phyloP scores from a whole-genome alignment of 2,797 vertebrate species.

The Eulemur albifrons region DNA sequence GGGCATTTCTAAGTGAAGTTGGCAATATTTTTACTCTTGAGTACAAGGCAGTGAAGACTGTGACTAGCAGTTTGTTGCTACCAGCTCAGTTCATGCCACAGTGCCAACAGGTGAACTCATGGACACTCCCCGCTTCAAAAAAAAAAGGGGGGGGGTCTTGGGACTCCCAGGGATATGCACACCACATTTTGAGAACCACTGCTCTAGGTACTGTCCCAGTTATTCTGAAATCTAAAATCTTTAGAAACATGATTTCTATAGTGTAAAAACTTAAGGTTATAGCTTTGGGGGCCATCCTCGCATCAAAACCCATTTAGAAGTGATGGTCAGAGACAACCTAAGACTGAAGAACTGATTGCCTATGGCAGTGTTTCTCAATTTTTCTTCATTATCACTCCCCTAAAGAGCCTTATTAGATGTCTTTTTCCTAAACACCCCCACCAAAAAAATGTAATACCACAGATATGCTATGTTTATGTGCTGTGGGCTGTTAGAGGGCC shows the following conservation, averaged over 20 bases:
- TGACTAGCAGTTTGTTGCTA: background rate
- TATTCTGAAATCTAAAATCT: background rate
- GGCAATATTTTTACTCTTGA: background rate
- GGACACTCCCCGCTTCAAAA: background rate
- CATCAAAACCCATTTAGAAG: background rate
- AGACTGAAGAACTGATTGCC: background rate
- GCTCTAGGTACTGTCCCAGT: background rate
- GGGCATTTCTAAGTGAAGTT: background rate
- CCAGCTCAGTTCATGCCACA: background rate
- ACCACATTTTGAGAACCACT: background rate
- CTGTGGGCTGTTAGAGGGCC: background rate
- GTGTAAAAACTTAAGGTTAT: background rate
- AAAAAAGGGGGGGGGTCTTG: accelerated
- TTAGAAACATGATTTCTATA: background rate
- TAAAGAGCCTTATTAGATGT: no score
- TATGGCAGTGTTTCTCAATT: background rate
- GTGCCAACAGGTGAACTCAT: background rate
- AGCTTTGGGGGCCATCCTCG: background rate
- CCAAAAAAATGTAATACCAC: background rate
- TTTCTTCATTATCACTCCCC: background rate
- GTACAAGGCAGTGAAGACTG: background rate
- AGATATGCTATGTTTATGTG: background rate
- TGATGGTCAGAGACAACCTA: background rate
- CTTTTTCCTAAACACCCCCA: no score
- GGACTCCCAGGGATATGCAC: background rate